A percentile compares a stretch with the other conserved stretches of the same genome.
Conservation (phyloP, 2,888 invertebrate species). For the Hemaris fuciformis region DNA sequence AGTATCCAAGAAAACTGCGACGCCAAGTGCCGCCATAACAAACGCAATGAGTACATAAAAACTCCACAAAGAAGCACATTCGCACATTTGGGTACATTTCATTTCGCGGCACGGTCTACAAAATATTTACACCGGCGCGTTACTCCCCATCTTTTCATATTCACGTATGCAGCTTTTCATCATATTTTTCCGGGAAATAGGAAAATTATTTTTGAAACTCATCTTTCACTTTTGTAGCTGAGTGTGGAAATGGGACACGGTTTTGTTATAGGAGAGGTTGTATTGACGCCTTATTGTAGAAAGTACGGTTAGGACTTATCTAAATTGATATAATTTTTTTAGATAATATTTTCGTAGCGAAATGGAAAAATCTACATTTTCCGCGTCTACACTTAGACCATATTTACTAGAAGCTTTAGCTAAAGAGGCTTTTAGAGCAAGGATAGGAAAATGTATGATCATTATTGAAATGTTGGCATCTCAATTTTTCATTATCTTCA, state of each 20-base stretch:
- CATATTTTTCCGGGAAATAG: neutral
- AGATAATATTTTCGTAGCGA: too few species aligned
- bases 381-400: too few species aligned
- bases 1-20: neutral
- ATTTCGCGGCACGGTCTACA: neutral
- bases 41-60: neutral
- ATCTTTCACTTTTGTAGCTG: neutral
- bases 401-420: too few species aligned
- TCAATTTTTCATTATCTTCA: too few species aligned
- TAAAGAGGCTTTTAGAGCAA: too few species aligned
- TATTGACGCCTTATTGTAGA: neutral
- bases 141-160: neutral
- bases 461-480: too few species aligned
- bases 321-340: too few species aligned
- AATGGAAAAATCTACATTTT: too few species aligned
- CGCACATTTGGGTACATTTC: constrained; percentile 1
- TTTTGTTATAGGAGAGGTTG: neutral
- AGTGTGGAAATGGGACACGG: neutral
- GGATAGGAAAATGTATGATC: too few species aligned
- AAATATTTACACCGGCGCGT: neutral
- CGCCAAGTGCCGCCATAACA: neutral
- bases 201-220: neutral
- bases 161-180: constrained; percentile 6
- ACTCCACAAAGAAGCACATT: neutral
- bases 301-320: too few species aligned